Conservation (phyloP, 2,113 vertebrate genomes). For the Ochotona curzoniae region DNA sequence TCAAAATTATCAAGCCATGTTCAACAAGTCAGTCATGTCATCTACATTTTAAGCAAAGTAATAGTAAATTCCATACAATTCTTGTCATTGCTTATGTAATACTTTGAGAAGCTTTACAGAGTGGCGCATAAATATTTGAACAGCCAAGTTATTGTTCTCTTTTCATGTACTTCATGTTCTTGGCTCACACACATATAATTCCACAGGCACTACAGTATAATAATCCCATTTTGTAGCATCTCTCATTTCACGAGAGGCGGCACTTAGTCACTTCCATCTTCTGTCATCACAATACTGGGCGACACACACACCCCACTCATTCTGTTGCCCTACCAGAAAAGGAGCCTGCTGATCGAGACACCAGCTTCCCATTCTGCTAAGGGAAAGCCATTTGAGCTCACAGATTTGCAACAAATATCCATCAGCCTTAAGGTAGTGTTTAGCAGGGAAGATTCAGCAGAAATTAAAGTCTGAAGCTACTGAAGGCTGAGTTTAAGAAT, state of each 20-base stretch:
- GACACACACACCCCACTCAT: background rate
- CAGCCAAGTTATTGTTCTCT: background rate
- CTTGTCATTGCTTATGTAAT: background rate
- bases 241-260: conserved; percentile 29
- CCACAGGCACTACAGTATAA: background rate
- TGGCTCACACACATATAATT: background rate
- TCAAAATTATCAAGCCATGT: conserved; percentile 43
- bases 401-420: background rate
- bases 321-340: background rate
- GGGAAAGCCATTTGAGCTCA: background rate
- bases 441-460: background rate
- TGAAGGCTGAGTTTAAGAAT: background rate
- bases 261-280: background rate
- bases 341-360: background rate
- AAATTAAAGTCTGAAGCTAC: background rate
- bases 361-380: background rate
- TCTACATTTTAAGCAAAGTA: conserved; percentile 11
- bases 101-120: background rate
- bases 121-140: conserved; percentile 21
- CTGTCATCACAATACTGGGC: background rate
- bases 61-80: background rate
- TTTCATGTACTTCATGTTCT: conserved; percentile 21
- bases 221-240: background rate
- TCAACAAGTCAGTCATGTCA: background rate
- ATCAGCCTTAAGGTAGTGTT: background rate